phyloP scores from a whole-genome alignment of 2,888 invertebrate species.

The Urechis unicinctus region DNA sequence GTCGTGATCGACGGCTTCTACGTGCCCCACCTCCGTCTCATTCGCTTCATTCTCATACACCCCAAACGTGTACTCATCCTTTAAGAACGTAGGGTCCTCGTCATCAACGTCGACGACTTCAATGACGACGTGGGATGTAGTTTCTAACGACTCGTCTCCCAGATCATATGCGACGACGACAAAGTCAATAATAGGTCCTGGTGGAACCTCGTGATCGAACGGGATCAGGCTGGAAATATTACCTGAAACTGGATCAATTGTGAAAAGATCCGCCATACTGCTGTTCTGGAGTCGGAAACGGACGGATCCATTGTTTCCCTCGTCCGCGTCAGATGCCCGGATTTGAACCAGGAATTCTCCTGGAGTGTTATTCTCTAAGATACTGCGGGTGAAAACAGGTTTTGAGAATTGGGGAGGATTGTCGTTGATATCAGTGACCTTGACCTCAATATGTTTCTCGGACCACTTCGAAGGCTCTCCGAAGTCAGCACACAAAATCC shows the following conservation, averaged over 20 bases:
- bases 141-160: constrained; percentile 27
- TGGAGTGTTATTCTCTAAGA: constrained; percentile 6
- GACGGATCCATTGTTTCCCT: constrained; percentile 1
- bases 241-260: constrained; percentile 3
- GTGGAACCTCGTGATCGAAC: constrained; percentile 7
- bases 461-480: constrained; percentile 10
- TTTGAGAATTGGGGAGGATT: constrained; percentile 3
- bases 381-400: background rate
- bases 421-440: constrained; percentile 7
- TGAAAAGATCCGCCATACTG: background rate
- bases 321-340: constrained; percentile 5
- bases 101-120: constrained; percentile 33
- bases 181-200: constrained; percentile 17
- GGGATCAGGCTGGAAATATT: background rate
- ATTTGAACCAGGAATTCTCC: constrained; percentile 4
- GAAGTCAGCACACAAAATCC: constrained; percentile 22
- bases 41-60: constrained; percentile 8
- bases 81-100: constrained; percentile 26
- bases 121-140: constrained; percentile 26
- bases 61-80: constrained; percentile 7
- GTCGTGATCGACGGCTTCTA: constrained; percentile 4
- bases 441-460: constrained; percentile 1
- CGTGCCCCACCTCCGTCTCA: constrained; percentile 8
- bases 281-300: background rate
- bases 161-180: constrained; percentile 30